Percentiles rank a stretch among this genome's conserved stretches.
These are phyloP conservation scores for Silurus lanzhouensis DNA, from an alignment of 2,797 vertebrate genomes.

Conservation along the genomic window DNA sequence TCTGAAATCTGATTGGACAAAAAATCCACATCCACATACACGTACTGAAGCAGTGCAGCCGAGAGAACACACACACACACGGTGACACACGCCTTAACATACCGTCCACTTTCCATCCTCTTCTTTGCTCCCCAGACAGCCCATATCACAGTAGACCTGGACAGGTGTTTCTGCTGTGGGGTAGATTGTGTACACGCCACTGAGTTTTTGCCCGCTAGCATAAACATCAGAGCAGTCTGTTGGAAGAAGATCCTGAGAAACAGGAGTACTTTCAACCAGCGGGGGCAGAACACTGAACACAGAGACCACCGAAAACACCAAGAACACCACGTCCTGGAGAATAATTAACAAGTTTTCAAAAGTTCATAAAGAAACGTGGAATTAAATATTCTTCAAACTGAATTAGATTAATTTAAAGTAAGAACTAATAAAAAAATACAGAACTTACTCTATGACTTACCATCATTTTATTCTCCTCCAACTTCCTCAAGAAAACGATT, in stretches of 20 bases:
- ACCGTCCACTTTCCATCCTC: conserved; percentile 58
- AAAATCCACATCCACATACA: too few relatives aligned
- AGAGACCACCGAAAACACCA: neutral
- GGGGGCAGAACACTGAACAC: neutral
- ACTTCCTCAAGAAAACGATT: neutral
- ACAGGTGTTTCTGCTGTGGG: conserved; percentile 43
- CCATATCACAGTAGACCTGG: conserved; percentile 61
- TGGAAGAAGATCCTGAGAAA: neutral
- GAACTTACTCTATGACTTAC: neutral
- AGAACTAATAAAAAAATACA: too few relatives aligned
- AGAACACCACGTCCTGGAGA: neutral
- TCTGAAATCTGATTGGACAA: too few relatives aligned
- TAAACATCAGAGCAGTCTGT: conserved; percentile 33
- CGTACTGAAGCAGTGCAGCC: too few relatives aligned
- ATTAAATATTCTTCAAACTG: neutral
- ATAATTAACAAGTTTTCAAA: too few relatives aligned
- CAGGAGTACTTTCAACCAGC: neutral
- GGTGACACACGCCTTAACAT: neutral
- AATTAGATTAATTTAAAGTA: neutral
- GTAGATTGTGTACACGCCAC: conserved; percentile 40
- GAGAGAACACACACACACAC: too few relatives aligned
- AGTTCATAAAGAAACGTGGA: too few relatives aligned
- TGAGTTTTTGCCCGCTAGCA: conserved; percentile 1
- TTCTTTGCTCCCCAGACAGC: conserved; percentile 33
- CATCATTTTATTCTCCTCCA: neutral